Conservation (phyloP, 2,888 invertebrate species). For the Elegia similella region DNA sequence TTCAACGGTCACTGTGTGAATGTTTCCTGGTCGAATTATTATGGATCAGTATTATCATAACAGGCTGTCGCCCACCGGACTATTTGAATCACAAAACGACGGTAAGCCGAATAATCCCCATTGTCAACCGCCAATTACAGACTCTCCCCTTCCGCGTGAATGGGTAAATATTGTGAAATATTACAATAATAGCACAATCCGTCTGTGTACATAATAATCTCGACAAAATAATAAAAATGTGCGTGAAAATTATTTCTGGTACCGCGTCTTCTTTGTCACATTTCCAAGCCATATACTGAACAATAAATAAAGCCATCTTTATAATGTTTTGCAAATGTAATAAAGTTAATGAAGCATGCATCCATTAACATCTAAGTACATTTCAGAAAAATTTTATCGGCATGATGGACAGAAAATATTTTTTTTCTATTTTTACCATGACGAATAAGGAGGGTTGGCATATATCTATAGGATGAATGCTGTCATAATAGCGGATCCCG, state of each 20-base stretch:
- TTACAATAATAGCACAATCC: constrained; percentile 40
- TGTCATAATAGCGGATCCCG: no score
- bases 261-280: background rate
- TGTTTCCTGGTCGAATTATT: constrained; percentile 59
- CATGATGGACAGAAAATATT: background rate
- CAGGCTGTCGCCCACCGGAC: constrained; percentile 72
- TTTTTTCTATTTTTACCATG: no score
- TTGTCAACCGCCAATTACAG: constrained; percentile 76
- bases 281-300: background rate
- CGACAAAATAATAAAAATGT: constrained; percentile 1
- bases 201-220: constrained; percentile 31
- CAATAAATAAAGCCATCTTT: background rate
- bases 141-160: constrained; percentile 78
- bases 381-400: no score
- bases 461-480: no score
- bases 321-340: constrained; percentile 17
- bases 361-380: no score
- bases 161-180: constrained; percentile 71
- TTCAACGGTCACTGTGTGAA: constrained; percentile 42
- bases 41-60: constrained; percentile 76
- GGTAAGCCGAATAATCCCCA: constrained; percentile 75
- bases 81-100: constrained; percentile 77
- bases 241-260: constrained; percentile 3
- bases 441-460: no score
- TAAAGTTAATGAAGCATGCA: constrained; percentile 18